Evolutionary conservation across 2,888 invertebrate species (phyloP).

Genomic region (Trachelus troglodyta): DNA sequence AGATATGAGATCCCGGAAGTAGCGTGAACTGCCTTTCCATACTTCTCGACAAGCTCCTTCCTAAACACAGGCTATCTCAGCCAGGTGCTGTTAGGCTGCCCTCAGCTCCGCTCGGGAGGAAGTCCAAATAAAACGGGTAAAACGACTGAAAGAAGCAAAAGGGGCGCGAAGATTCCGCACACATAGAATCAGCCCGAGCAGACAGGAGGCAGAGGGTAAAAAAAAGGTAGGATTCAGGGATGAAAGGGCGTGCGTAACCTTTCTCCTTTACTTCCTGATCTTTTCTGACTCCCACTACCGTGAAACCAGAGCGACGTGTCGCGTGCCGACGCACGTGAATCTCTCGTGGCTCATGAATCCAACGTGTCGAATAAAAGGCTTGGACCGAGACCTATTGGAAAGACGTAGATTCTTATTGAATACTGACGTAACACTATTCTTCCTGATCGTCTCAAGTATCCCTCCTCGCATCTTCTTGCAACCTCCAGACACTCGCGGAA

Average conservation of each 20-base stretch:
- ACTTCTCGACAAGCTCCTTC: too few species aligned
- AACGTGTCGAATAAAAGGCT: constrained; percentile 2
- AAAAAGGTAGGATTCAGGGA: constrained; percentile 13
- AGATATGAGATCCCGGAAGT: constrained; percentile 42
- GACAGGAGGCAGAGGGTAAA: constrained; percentile 2
- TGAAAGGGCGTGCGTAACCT: not conserved
- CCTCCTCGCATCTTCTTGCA: too few species aligned
- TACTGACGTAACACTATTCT: too few species aligned
- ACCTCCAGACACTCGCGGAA: too few species aligned
- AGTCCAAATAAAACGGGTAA: not conserved
- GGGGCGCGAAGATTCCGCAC: constrained; percentile 3
- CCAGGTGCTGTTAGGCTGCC: too few species aligned
- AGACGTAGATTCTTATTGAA: too few species aligned
- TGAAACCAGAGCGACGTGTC: constrained; percentile 38
- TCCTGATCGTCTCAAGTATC: too few species aligned
- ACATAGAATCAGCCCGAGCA: not conserved
- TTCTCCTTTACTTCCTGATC: constrained; percentile 27
- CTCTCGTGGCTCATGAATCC: constrained; percentile 9
- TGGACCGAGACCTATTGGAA: not conserved
- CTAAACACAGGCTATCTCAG: too few species aligned
- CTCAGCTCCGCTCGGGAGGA: too few species aligned
- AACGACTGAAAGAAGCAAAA: not conserved
- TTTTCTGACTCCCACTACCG: constrained; percentile 15
- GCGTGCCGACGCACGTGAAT: constrained; percentile 48
- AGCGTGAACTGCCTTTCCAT: not conserved